Base-by-base conservation (phyloP, 2,797 vertebrate genomes). In the Mus caroli region DNA sequence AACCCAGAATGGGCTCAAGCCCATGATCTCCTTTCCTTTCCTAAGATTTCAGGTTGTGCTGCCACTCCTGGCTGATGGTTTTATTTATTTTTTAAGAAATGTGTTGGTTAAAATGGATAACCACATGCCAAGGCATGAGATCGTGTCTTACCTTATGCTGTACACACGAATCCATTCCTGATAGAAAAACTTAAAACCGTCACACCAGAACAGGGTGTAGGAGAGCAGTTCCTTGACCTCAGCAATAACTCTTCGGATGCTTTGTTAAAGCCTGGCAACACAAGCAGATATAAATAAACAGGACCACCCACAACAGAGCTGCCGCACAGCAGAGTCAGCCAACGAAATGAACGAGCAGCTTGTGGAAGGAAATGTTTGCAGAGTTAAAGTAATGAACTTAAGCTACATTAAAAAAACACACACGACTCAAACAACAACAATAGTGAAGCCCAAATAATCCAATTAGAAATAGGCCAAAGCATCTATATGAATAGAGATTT, bases 321-420 rank as follows among this genome's bases (percentile, higher is more conserved):
- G 73, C 67, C 54, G 8, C 67, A 52, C 22, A 20, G 43, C 56
- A 64, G 75, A 64, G 78, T 54, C 12, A 52, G 64, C 6, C 4
- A 50, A 62, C 22, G 46, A 73, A 90, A 62, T 28, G 28, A 50
- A 40, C 67, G 73, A 26, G 20, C 52, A 92, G 28, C 43, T 46
- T 85, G 40, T 24, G 26, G 26, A 62, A 85, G n/a, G 88, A 90
- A 93, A 79, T 43, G 83, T 79, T 86, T 90, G 73, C 28, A 54
- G 46, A 54, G n/a, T 40, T 88, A 76, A 88, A 87, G 84, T 11
- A 71, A 37, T 71, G 34, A 71, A 71, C 24, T 71, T 37, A 87
- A 28, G 37, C 22, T 46, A 34, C 37, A 43, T 40, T 50, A 50
- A 58, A 83, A 84, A 28, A 64, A 54, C 43, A 37, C 4, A 54